phyloP scores from a whole-genome alignment of 2,113 vertebrate genomes.

The Nestor notabilis region DNA sequence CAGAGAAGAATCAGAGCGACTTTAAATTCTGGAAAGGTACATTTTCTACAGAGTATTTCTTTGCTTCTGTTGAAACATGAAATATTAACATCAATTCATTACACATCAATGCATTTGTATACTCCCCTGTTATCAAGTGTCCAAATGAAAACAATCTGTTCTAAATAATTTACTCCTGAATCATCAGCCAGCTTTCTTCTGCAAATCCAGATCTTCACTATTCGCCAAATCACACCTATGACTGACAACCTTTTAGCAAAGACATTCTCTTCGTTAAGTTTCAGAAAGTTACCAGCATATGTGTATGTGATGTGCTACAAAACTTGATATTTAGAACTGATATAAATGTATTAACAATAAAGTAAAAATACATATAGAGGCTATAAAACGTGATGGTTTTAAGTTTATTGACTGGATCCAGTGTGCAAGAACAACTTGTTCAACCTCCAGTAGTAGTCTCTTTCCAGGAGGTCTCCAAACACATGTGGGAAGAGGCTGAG shows the following conservation, averaged over 20 bases:
- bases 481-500: neutral
- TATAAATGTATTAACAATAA: neutral
- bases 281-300: neutral
- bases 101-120: neutral
- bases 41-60: neutral
- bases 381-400: neutral
- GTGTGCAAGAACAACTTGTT: neutral
- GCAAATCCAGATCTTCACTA: neutral
- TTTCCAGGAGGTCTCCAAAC: neutral
- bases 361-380: neutral
- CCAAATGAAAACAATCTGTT: constrained; percentile 18
- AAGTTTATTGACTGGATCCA: neutral
- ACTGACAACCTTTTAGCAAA: neutral
- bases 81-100: constrained; percentile 41
- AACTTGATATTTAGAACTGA: neutral
- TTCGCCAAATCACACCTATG: neutral
- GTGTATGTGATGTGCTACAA: neutral
- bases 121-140: constrained; percentile 11
- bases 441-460: neutral
- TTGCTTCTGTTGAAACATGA: neutral
- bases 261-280: neutral
- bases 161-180: constrained; percentile 43
- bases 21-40: neutral
- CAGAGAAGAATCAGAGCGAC: neutral
- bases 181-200: neutral